These are phyloP conservation scores for Hypanus sabinus DNA, from an alignment of 2,113 vertebrate genomes.

Conservation along the genomic window DNA sequence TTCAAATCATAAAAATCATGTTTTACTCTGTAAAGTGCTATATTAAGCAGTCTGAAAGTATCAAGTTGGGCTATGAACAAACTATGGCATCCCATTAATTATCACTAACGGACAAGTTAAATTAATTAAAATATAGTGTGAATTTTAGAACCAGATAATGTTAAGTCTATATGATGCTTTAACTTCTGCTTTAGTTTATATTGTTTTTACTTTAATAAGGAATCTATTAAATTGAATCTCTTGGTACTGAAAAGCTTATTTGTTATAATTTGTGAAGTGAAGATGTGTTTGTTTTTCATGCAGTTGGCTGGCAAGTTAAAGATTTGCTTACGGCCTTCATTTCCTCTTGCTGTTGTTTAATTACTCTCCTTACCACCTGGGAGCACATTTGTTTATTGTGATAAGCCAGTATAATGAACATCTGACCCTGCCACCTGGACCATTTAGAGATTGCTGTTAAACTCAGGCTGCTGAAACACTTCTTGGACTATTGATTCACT, in stretches of 20 bases:
- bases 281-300: constrained; percentile 19
- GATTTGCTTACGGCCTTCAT: constrained; percentile 41
- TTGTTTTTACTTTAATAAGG: not conserved
- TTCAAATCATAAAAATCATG: not conserved
- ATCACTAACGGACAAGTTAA: constrained; percentile 21
- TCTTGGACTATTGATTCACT: constrained; percentile 73
- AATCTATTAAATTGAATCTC: not conserved
- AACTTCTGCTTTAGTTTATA: not conserved
- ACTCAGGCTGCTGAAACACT: constrained; percentile 68
- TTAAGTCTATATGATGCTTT: not conserved
- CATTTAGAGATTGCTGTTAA: constrained; percentile 68
- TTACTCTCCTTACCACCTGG: constrained; percentile 52
- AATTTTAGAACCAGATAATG: not conserved
- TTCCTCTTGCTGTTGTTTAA: constrained; percentile 45
- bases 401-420: constrained; percentile 75
- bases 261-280: constrained; percentile 24
- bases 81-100: constrained; percentile 6
- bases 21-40: constrained; percentile 1
- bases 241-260: not conserved
- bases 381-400: constrained; percentile 68
- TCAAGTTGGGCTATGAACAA: not conserved
- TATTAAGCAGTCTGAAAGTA: not conserved
- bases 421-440: constrained; percentile 72
- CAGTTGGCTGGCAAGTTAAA: not conserved
- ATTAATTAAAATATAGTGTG: not conserved